Conservation (phyloP, 2,888 invertebrate species). For the Drosophila borealis region DNA sequence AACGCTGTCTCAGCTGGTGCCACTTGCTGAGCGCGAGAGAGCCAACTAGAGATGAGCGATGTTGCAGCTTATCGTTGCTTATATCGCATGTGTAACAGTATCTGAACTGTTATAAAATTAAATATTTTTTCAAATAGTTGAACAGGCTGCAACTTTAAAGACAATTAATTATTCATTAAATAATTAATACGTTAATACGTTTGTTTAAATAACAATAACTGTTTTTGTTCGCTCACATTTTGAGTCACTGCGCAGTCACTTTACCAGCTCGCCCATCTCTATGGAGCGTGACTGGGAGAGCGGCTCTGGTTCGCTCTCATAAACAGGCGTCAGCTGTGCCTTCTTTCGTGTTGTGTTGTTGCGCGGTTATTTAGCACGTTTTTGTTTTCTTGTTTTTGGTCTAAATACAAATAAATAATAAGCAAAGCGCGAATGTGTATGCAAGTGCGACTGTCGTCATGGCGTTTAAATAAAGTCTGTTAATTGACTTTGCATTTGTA, state of each 20-base stretch:
- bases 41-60: constrained; percentile 34
- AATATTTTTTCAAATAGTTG: not conserved
- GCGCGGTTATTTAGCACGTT: constrained; percentile 61
- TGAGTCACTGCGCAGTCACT: not conserved
- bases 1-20: constrained; percentile 43
- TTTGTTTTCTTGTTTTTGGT: constrained; percentile 23
- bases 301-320: constrained; percentile 22
- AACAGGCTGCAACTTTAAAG: not conserved
- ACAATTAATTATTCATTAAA: not conserved
- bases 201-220: not conserved
- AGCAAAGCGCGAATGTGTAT: constrained; percentile 38
- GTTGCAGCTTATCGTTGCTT: not conserved
- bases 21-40: constrained; percentile 40
- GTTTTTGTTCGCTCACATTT: not conserved
- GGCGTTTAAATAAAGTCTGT: constrained; percentile 56
- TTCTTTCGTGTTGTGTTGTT: constrained; percentile 32
- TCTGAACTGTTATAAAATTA: not conserved
- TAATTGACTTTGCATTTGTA: constrained; percentile 62
- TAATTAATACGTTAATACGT: not conserved
- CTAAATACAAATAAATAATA: constrained; percentile 50
- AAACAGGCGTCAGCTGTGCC: constrained; percentile 65
- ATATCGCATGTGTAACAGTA: not conserved
- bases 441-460: constrained; percentile 42
- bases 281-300: constrained; percentile 29
- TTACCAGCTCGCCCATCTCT: constrained; percentile 25